These are phyloP conservation scores for Wasmannia auropunctata DNA, from an alignment of 1,140 invertebrate species.

Conservation along the genomic window DNA sequence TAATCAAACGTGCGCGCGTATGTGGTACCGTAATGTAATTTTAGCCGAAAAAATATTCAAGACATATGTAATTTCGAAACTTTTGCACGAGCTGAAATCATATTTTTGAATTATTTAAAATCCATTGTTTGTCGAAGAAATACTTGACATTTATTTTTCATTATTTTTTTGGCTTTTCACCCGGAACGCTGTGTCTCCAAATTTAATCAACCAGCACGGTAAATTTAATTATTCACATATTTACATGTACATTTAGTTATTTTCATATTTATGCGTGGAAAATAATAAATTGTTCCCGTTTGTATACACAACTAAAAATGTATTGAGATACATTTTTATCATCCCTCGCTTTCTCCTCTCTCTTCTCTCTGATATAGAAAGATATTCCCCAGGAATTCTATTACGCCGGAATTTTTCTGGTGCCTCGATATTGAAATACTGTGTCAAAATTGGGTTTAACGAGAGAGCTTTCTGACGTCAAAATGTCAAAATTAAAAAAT, in stretches of 20 bases:
- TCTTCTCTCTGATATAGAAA: slow-evolving; percentile 11
- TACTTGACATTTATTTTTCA: not conserved
- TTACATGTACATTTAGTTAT: not conserved
- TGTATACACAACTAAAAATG: not conserved
- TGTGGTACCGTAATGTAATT: not conserved
- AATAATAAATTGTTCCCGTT: slow-evolving; percentile 14
- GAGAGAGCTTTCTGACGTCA: not conserved
- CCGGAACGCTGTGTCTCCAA: not conserved
- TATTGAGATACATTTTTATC: not conserved
- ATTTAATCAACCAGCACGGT: not conserved
- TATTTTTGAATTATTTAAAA: not conserved
- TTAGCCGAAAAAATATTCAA: not conserved
- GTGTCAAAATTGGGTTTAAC: slow-evolving; percentile 41
- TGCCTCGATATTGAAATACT: slow-evolving; percentile 49
- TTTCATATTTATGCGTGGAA: not conserved
- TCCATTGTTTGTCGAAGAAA: not conserved
- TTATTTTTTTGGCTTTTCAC: not conserved
- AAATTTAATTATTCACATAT: not conserved
- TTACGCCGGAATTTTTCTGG: slow-evolving; percentile 25
- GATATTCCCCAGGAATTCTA: slow-evolving; percentile 38
- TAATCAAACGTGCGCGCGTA: not conserved
- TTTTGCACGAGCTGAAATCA: not conserved
- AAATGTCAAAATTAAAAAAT: slow-evolving; percentile 36
- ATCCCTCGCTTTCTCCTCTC: not conserved
- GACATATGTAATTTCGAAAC: not conserved